Evolutionary conservation across 1,140 invertebrate genomes (phyloP).

Genomic region (Drosophila bipectinata): DNA sequence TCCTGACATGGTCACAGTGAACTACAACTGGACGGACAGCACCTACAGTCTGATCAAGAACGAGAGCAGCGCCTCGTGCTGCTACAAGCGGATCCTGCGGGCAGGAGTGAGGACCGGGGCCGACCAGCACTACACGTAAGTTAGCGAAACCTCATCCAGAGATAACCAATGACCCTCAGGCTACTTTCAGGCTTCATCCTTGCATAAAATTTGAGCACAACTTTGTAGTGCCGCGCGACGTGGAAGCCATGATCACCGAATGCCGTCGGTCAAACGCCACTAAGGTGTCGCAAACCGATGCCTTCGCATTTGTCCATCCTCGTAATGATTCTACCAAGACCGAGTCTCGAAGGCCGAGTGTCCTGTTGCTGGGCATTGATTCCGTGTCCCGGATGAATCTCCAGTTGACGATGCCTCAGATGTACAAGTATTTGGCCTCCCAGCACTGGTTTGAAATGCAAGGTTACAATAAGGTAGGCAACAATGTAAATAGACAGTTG

Average conservation of each 20-base stretch:
- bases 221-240: conserved; percentile 48
- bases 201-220: conserved; percentile 57
- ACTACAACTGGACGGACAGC: conserved; percentile 47
- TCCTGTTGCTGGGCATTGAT: conserved; percentile 75
- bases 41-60: conserved; percentile 57
- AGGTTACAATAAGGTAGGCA: conserved; percentile 74
- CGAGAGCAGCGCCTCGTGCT: conserved; percentile 83
- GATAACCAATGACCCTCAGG: background rate
- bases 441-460: conserved; percentile 64
- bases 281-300: conserved; percentile 54
- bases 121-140: conserved; percentile 85
- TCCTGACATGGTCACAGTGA: conserved; percentile 84
- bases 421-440: conserved; percentile 47
- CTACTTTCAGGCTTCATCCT: conserved; percentile 43
- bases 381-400: conserved; percentile 84
- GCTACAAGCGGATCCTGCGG: conserved; percentile 85
- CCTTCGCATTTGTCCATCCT: conserved; percentile 67
- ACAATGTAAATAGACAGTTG: too few species aligned
- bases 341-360: conserved; percentile 32
- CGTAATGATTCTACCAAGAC: background rate
- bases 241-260: conserved; percentile 59
- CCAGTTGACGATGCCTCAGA: conserved; percentile 66
- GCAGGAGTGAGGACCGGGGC: conserved; percentile 45
- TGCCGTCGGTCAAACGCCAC: conserved; percentile 29
- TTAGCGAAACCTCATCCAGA: background rate